Percentiles rank a stretch among this genome's conserved stretches.
phyloP scores from a whole-genome alignment of 2,797 vertebrate species.

The Chrosomus eos region DNA sequence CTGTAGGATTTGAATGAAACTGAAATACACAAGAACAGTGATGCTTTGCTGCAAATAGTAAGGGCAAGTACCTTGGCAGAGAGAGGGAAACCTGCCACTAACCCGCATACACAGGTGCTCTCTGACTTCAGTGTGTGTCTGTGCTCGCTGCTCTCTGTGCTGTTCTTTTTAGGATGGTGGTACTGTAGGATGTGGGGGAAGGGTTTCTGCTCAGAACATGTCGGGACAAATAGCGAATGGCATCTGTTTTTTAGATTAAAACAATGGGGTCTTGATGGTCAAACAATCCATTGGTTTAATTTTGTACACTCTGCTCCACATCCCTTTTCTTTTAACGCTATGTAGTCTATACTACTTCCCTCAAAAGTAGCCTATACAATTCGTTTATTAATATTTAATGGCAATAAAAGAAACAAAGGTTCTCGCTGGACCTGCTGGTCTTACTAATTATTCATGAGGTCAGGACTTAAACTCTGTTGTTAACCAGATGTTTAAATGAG shows the following conservation, averaged over 20 bases:
- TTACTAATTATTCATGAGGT: conserved; percentile 54
- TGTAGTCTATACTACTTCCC: not conserved
- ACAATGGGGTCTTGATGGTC: not conserved
- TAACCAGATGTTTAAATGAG: conserved; percentile 27
- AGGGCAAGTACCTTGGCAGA: not conserved
- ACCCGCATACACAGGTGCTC: conserved; percentile 34
- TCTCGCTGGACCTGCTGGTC: conserved; percentile 31
- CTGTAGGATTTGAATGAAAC: not conserved
- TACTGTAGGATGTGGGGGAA: not conserved
- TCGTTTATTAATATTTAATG: conserved; percentile 35
- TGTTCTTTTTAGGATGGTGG: conserved; percentile 35
- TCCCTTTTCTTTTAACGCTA: not conserved
- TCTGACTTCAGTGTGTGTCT: conserved; percentile 21
- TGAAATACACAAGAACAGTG: not conserved
- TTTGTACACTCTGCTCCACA: not conserved
- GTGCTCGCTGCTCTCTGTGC: conserved; percentile 14
- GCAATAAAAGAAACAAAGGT: conserved; percentile 28
- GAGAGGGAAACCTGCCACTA: conserved; percentile 36
- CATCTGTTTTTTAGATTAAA: not conserved
- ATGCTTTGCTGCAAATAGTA: conserved; percentile 1
- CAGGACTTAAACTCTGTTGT: conserved; percentile 32
- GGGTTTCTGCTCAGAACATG: conserved; percentile 25
- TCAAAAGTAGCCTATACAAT: not conserved
- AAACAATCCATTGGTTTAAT: conserved; percentile 41
- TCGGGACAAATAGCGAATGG: conserved; percentile 11